phyloP scores from a whole-genome alignment of 2,888 invertebrate species.

The Spisula solida region DNA sequence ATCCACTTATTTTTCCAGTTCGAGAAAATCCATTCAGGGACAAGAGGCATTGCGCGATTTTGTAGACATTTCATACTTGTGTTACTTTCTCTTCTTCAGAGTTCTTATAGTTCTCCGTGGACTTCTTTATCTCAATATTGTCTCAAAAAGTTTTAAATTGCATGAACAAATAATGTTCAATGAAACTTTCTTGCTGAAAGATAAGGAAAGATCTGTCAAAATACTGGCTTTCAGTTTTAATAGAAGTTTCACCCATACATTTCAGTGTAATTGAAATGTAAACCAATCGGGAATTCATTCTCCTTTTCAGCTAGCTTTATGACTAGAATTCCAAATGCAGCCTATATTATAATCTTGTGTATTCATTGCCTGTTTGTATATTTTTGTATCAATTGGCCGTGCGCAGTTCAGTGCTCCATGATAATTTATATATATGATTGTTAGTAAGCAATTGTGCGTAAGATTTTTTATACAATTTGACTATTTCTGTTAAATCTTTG shows the following conservation, averaged over 20 bases:
- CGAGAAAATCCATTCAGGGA: constrained; percentile 86
- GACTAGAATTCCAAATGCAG: not conserved
- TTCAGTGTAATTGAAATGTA: not conserved
- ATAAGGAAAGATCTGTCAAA: not conserved
- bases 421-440: not conserved
- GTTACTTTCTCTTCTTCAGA: not conserved
- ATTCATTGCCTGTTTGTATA: not conserved
- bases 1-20: constrained; percentile 84
- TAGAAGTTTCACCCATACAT: not conserved
- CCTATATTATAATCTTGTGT: not conserved
- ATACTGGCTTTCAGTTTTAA: not conserved
- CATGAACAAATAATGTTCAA: not conserved
- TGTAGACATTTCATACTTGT: constrained; percentile 69
- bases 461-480: not conserved
- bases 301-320: not conserved
- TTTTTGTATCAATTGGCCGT: not conserved
- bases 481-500: no score
- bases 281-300: not conserved
- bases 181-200: not conserved
- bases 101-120: not conserved
- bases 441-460: not conserved
- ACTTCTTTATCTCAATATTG: not conserved
- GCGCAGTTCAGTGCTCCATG: not conserved
- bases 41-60: constrained; percentile 82
- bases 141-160: not conserved